phyloP scores from a whole-genome alignment of 2,797 vertebrate species.

The Sylvia borin region DNA sequence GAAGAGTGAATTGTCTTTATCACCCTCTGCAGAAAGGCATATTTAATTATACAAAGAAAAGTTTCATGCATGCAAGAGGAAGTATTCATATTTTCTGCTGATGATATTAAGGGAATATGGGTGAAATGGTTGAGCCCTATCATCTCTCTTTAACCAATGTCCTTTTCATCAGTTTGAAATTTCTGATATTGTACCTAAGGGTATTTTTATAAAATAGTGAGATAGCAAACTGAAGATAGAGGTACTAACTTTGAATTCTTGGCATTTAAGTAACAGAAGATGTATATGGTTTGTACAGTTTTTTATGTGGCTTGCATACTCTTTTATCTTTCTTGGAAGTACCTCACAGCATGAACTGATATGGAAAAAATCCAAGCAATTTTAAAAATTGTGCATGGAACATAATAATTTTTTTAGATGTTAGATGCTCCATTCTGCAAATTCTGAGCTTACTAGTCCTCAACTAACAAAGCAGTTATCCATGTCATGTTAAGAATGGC shows the following conservation, averaged over 20 bases:
- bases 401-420: neutral
- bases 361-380: neutral
- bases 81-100: neutral
- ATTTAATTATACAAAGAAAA: neutral
- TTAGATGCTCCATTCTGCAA: neutral
- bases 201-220: neutral
- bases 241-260: neutral
- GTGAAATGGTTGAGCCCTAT: neutral
- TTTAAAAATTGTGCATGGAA: neutral
- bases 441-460: neutral
- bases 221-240: neutral
- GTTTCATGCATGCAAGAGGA: neutral
- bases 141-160: neutral
- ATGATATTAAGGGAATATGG: neutral
- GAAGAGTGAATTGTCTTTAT: neutral
- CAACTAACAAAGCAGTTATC: neutral
- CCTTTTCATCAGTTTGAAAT: neutral
- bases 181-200: neutral
- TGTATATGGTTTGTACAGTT: neutral
- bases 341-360: neutral
- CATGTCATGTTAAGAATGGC: neutral
- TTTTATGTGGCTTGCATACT: neutral
- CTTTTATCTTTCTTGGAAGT: neutral
- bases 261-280: neutral
- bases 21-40: neutral